Percentiles rank a stretch among this genome's conserved stretches.
Evolutionary conservation across 2,113 vertebrate species (phyloP).

Genomic region (Poecile atricapillus): DNA sequence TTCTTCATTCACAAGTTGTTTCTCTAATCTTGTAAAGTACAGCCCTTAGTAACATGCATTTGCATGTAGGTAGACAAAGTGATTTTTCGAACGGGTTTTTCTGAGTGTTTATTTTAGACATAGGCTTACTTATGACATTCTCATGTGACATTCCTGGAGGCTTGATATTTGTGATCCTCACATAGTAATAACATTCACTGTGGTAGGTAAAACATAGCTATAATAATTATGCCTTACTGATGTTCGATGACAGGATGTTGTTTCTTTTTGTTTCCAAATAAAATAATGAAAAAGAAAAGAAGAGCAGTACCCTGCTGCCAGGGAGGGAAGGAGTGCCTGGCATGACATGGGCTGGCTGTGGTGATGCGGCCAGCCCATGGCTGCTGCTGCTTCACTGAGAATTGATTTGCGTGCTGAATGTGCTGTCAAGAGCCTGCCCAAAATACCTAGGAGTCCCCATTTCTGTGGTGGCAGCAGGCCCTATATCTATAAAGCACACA

Average conservation of each 20-base stretch:
- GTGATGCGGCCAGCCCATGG: neutral
- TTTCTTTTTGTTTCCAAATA: conserved; percentile 54
- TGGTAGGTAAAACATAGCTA: conserved; percentile 40
- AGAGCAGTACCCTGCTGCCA: neutral
- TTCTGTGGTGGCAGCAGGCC: neutral
- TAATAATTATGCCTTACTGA: neutral
- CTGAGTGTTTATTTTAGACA: neutral
- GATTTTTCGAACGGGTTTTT: conserved; percentile 13
- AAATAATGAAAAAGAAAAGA: neutral
- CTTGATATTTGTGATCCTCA: conserved; percentile 34
- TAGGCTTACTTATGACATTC: conserved; percentile 24
- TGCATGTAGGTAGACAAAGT: neutral
- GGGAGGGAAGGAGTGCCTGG: neutral
- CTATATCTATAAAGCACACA: neutral
- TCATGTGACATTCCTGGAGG: conserved; percentile 22
- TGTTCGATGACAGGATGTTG: conserved; percentile 35
- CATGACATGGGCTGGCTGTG: neutral
- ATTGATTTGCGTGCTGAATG: neutral
- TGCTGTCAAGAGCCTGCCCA: neutral
- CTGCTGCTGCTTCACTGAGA: neutral
- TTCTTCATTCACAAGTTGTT: neutral
- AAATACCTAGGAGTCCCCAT: neutral
- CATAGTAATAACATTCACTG: neutral
- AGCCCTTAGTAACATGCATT: neutral
- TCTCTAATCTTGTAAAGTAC: neutral